Conservation (phyloP, 2,113 vertebrate genomes). For the Aegotheles bennettii region DNA sequence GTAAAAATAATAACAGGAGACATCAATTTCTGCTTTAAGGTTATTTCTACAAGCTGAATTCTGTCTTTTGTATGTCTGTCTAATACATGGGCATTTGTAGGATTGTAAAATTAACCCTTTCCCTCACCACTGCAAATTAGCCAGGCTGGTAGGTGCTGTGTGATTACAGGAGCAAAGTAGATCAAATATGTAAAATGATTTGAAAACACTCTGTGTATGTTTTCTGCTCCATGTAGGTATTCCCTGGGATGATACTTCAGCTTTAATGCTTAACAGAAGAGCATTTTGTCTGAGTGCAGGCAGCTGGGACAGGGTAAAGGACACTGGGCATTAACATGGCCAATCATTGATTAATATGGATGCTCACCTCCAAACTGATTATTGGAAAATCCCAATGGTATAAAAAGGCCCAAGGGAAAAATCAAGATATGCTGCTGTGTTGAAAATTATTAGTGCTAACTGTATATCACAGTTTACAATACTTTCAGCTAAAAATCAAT, state of each 20-base stretch:
- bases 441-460: background rate
- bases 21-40: background rate
- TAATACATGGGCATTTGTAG: background rate
- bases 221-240: background rate
- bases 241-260: background rate
- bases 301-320: background rate
- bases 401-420: constrained; percentile 31
- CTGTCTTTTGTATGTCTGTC: background rate
- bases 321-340: background rate
- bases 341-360: background rate
- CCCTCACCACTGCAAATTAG: background rate
- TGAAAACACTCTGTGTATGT: background rate
- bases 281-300: background rate
- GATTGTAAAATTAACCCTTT: background rate
- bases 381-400: background rate
- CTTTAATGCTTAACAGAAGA: background rate
- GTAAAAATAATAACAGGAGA: background rate
- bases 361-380: background rate
- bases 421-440: background rate
- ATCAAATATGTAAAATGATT: background rate
- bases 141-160: background rate
- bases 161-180: background rate
- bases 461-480: background rate
- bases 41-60: background rate
- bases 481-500: constrained; percentile 3